These are phyloP conservation scores for Dolichotis patagonum DNA, from an alignment of 2,113 vertebrate species.

Conservation along the genomic window DNA sequence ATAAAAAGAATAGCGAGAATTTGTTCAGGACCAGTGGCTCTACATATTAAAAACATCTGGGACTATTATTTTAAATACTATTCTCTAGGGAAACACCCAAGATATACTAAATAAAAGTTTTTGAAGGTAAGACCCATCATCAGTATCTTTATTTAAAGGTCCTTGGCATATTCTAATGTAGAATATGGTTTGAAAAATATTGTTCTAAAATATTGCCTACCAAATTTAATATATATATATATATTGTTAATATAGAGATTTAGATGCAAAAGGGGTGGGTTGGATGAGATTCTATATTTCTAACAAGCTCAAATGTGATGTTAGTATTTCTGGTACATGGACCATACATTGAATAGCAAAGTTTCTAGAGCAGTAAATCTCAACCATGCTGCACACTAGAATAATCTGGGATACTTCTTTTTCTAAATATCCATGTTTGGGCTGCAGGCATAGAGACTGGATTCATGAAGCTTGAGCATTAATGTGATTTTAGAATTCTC, in stretches of 20 bases:
- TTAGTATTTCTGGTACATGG: neutral
- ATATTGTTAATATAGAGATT: neutral
- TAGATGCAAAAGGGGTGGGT: neutral
- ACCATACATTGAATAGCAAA: neutral
- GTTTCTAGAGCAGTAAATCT: neutral
- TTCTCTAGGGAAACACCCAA: neutral
- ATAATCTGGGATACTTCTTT: neutral
- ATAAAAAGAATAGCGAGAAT: constrained; percentile 10
- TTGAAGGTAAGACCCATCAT: neutral
- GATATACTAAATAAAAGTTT: neutral
- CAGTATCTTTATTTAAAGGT: neutral
- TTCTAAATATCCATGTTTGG: neutral
- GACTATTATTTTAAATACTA: neutral
- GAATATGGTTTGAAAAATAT: neutral
- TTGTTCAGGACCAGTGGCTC: neutral
- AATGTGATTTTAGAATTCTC: neutral
- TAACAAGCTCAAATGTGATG: neutral
- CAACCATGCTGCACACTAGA: neutral
- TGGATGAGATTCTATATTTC: neutral
- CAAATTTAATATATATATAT: neutral
- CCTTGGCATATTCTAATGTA: neutral
- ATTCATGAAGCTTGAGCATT: neutral
- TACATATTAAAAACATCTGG: neutral
- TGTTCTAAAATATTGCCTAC: neutral
- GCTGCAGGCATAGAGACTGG: neutral